Base-by-base conservation (phyloP, 64 coral and sea anemone species). In the Stichodactyla helianthus region DNA sequence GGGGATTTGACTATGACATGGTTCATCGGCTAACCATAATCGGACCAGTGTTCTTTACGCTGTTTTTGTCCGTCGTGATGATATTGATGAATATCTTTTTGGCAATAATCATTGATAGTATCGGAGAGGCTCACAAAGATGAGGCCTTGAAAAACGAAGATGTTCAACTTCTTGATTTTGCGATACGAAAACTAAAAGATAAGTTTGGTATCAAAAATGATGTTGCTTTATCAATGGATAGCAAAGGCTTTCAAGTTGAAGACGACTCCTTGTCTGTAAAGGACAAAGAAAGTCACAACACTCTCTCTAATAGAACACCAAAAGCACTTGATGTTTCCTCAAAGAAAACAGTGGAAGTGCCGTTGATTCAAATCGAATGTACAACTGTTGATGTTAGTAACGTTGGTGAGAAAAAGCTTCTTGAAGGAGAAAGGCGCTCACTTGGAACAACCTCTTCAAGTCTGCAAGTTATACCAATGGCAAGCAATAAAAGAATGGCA, bases 1-100 rank as follows among this genome's bases (percentile, higher is more conserved):
- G 85, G 26, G 50, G 64, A 8, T 86, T 86, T 70, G 85, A 86
- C 57, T 86, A 12, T 86, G 35, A 50, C 17, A 28, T 86, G 85
- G 50, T 51, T 17, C 20, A 19, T n/a, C 50, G 44, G 57, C 14
- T 51, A 10, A 51, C 22, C 50, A 51, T 86, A 6, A 51, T 86
- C 1, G 85, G 85, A 28, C 85, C 85, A 74, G 6, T 70, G 0
- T 70, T 86, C 6, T 86, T 86, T 56, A 74, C 27, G 18, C 28
- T 59, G 18, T 86, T 70, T 22, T 74, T 86, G 5, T 53, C 70
- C 22, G 53, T 70, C 9, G 85, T 86, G 28, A 86, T 86, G 27
- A 53, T 86, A 27, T 27, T 86, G 50, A 86, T 86, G 61, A 86
- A 86, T 56, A 74, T 86, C 6, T 86, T 86, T 27, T 18, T 86